Evolutionary conservation across 2,113 vertebrate species (phyloP).

Genomic region (Arvicanthis niloticus): DNA sequence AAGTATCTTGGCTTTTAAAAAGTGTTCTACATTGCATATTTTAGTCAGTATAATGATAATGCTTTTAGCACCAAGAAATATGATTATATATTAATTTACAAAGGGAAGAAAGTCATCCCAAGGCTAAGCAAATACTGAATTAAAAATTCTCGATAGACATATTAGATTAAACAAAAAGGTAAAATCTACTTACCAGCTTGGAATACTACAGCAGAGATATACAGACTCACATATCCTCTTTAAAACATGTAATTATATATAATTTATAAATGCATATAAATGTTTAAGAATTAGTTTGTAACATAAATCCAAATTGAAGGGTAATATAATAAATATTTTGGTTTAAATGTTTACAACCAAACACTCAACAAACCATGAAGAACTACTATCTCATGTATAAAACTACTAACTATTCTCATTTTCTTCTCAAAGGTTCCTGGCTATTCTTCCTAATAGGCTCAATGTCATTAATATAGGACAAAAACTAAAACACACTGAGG

Average conservation of each 20-base stretch:
- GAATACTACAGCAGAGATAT: not conserved
- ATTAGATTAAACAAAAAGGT: not conserved
- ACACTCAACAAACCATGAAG: not conserved
- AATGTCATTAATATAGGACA: not conserved
- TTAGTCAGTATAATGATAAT: not conserved
- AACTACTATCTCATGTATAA: not conserved
- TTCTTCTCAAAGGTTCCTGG: not conserved
- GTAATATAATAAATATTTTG: not conserved
- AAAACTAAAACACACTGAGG: not conserved
- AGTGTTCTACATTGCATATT: not conserved
- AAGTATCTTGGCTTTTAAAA: not conserved
- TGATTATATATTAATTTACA: not conserved
- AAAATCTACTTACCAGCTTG: not conserved
- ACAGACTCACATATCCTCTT: not conserved
- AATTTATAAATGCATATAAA: conserved; percentile 22
- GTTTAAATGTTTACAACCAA: conserved; percentile 47
- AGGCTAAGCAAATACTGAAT: not conserved
- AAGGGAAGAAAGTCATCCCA: not conserved
- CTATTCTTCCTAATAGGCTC: not conserved
- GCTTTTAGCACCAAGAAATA: conserved; percentile 32
- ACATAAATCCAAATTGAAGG: conserved; percentile 41
- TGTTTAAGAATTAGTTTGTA: conserved; percentile 18
- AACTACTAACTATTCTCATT: not conserved
- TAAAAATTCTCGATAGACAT: conserved; percentile 6
- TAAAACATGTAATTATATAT: not conserved